A percentile compares a stretch with the other conserved stretches of the same genome.
Conservation (phyloP, 2,888 invertebrate genomes). For the Epinotia nisella region DNA sequence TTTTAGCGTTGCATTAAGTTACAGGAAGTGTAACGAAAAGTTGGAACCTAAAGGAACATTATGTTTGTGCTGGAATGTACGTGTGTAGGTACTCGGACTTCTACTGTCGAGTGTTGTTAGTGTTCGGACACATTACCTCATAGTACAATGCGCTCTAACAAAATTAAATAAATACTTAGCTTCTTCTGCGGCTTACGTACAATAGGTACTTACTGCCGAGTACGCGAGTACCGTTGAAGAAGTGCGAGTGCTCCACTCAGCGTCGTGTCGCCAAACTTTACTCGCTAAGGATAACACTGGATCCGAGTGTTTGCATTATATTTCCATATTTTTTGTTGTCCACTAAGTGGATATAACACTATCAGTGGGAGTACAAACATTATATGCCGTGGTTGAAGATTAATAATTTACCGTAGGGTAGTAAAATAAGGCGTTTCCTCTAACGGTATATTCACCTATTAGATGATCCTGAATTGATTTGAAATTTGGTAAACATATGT, state of each 20-base stretch:
- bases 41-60: constrained; percentile 32
- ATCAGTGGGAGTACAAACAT: constrained; percentile 54
- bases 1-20: constrained; percentile 46
- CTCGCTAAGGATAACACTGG: constrained; percentile 59
- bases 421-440: constrained; percentile 15
- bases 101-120: constrained; percentile 35
- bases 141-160: constrained; percentile 39
- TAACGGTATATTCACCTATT: constrained; percentile 30
- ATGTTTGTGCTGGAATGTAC: constrained; percentile 30
- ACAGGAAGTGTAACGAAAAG: constrained; percentile 47
- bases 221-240: constrained; percentile 61
- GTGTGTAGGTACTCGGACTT: constrained; percentile 19
- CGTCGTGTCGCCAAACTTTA: constrained; percentile 56
- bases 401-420: constrained; percentile 44
- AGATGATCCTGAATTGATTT: not conserved
- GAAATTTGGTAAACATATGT: no score
- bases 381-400: constrained; percentile 50
- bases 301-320: constrained; percentile 59
- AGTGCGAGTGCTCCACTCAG: constrained; percentile 45
- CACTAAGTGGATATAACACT: constrained; percentile 53
- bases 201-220: constrained; percentile 44
- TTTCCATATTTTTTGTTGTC: constrained; percentile 68
- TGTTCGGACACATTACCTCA: constrained; percentile 31
- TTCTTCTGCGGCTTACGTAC: constrained; percentile 40
- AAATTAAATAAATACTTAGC: constrained; percentile 42